Percentiles rank a stretch among this genome's conserved stretches.
Conservation (phyloP, 2,797 vertebrate species). For the Petrocephalus schoutedeni region DNA sequence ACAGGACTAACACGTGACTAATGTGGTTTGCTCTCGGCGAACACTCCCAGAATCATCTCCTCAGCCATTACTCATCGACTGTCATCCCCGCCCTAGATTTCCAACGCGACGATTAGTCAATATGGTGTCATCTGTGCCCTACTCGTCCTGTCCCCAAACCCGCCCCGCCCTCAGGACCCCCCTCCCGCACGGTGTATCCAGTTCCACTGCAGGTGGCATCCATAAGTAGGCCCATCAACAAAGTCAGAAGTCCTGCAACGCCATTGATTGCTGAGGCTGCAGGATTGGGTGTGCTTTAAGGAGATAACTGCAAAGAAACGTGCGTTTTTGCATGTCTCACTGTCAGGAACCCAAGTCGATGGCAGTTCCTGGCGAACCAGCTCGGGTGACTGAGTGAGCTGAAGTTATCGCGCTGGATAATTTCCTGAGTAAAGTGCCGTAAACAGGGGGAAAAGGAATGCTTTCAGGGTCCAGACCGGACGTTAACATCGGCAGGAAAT, state of each 20-base stretch:
- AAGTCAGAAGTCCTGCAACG: conserved; percentile 18
- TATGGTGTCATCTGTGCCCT: neutral
- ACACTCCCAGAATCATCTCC: neutral
- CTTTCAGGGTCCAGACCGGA: conserved; percentile 7
- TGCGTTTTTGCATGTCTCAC: neutral
- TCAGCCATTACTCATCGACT: neutral
- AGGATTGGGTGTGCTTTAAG: neutral
- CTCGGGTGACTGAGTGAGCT: neutral
- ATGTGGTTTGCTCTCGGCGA: neutral
- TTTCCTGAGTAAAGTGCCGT: conserved; percentile 11
- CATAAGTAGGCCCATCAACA: conserved; percentile 8
- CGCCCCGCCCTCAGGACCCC: neutral
- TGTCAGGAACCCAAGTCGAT: neutral
- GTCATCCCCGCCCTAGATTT: neutral
- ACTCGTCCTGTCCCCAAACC: neutral
- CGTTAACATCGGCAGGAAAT: conserved; percentile 30
- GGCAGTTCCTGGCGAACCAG: neutral
- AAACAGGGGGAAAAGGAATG: conserved; percentile 20
- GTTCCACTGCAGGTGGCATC: neutral
- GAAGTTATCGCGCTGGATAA: neutral
- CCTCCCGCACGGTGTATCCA: neutral
- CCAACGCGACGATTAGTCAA: neutral
- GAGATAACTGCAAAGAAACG: neutral
- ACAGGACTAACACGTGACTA: neutral
- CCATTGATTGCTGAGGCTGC: conserved; percentile 28